phyloP scores from a whole-genome alignment of 2,888 invertebrate genomes.

The Nymphalis c-album region DNA sequence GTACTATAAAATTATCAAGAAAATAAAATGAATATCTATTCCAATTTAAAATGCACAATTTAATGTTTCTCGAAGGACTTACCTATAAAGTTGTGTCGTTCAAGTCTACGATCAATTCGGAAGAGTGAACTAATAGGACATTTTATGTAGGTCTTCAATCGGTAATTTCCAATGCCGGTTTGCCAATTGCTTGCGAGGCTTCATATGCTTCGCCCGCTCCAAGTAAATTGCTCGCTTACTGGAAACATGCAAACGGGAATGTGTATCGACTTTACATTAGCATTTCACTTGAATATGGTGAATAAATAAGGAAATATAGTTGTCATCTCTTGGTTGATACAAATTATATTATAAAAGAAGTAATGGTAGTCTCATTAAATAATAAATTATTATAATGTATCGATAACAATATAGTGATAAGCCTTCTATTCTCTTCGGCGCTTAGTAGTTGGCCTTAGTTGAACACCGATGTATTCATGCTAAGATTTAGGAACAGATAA shows the following conservation, averaged over 20 bases:
- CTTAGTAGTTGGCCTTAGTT: too few species aligned
- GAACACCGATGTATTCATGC: too few species aligned
- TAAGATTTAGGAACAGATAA: too few species aligned
- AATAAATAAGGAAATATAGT: background rate
- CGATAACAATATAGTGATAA: too few species aligned
- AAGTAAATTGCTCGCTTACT: conserved; percentile 46
- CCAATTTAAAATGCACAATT: background rate
- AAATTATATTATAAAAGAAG: too few species aligned
- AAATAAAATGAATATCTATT: background rate
- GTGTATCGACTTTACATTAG: conserved; percentile 12
- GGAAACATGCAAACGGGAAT: conserved; percentile 25
- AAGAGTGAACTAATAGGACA: conserved; percentile 11
- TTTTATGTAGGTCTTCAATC: conserved; percentile 28
- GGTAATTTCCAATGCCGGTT: conserved; percentile 44
- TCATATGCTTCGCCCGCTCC: conserved; percentile 36
- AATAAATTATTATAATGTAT: too few species aligned
- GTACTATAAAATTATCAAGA: too few species aligned
- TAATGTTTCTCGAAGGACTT: background rate
- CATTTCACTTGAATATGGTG: background rate
- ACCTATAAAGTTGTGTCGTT: conserved; percentile 1
- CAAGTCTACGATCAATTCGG: conserved; percentile 9
- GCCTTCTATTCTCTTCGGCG: too few species aligned
- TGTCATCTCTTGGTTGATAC: background rate
- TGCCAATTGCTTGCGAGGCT: conserved; percentile 43
- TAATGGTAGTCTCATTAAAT: too few species aligned